Base-by-base conservation (phyloP, 2,888 invertebrate genomes). In the Eilema griseolum region DNA sequence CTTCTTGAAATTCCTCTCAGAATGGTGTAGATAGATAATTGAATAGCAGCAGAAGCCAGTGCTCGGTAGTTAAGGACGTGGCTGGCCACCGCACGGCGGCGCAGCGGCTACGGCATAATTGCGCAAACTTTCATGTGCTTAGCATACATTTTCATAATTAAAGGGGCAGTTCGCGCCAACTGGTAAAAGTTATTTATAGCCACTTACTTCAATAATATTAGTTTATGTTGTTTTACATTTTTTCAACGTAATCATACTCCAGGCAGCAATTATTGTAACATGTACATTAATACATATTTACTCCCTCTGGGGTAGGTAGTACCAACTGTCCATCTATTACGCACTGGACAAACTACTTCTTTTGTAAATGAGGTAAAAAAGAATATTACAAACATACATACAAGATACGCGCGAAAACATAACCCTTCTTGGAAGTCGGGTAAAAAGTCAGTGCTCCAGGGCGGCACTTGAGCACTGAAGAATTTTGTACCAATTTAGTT, bases 121-220 rank as follows among this genome's bases (percentile, higher is more conserved):
- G 93, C 94, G 92, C 90, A 92, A 94, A 95, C 93, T 94, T 95
- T 93, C 94, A 92, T 94, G 93, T 93, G 93, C 94, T 93, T 88
- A 89, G 94, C 95, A 94, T 95, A 95, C 92, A 94, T 95, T 94
- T 94, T 94, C 93, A 94, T 95, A 94, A 94, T 94, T 93, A 94
- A 93, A 93, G 92, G 90, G 91, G 89, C 90, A 91, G 91, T 91
- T 92, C 88, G 87, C 91, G 90, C 91, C 92, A 91, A 93, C 91
- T 92, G 91, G 87, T 85, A 84, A 86, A 81, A 88, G 85, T 90
- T 92, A 92, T 92, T 92, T 91, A 92, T 89, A 86, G 87, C 85
- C 85, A 85, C 86, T 90, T 86, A 88, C 86, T 85, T 89, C 83
- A 86, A 88, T 89, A 88, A 86, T 83, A 85, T 84, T 84, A 83